A percentile compares a stretch with the other conserved stretches of the same genome.
phyloP scores from a whole-genome alignment of 2,797 vertebrate species.

The Florisuga fusca region DNA sequence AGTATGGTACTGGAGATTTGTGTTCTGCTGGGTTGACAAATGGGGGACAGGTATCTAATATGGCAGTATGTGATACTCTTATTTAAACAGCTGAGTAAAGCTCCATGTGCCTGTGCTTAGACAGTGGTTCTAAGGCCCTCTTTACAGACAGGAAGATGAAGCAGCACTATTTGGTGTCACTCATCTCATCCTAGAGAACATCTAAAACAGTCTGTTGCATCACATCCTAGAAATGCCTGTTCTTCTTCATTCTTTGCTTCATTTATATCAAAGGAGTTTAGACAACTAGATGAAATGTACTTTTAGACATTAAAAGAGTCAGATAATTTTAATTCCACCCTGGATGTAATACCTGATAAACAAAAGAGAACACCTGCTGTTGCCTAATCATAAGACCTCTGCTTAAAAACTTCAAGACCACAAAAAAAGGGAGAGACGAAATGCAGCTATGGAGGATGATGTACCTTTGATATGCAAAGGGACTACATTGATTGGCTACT shows the following conservation, averaged over 20 bases:
- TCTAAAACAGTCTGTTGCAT: neutral
- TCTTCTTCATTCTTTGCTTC: neutral
- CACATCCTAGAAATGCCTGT: neutral
- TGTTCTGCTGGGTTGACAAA: neutral
- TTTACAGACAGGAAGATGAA: neutral
- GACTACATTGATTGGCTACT: neutral
- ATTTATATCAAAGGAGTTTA: neutral
- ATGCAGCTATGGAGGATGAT: neutral
- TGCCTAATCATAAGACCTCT: neutral
- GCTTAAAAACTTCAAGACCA: neutral
- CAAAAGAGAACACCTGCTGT: neutral
- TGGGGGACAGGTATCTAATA: neutral
- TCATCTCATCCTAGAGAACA: neutral
- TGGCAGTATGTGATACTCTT: neutral
- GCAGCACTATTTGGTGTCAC: neutral
- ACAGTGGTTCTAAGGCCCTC: neutral
- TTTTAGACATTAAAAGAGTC: neutral
- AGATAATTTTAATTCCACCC: neutral
- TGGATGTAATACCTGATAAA: neutral
- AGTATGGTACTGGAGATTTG: neutral
- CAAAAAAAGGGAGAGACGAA: slow-evolving; percentile 4
- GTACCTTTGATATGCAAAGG: neutral
- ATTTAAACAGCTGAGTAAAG: neutral
- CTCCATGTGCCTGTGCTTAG: fast-evolving
- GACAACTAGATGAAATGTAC: neutral